Conservation (phyloP, 2,797 vertebrate species). For the Amblyraja radiata region DNA sequence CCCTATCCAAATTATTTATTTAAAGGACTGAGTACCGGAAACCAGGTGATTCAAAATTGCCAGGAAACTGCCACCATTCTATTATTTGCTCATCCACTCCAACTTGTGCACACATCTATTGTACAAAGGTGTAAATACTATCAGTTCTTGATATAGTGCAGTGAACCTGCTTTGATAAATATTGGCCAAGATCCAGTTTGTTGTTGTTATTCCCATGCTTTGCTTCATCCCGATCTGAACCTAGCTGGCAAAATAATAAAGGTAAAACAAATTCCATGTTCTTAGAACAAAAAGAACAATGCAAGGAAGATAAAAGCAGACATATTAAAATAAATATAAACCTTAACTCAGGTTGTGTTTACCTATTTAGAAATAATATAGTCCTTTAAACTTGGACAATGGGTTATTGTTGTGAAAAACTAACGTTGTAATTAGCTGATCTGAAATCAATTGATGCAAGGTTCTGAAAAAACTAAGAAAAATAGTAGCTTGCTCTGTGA, state of each 20-base stretch:
- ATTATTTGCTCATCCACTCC: too few relatives aligned
- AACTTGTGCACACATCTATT: background rate
- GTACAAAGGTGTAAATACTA: background rate
- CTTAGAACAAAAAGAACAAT: background rate
- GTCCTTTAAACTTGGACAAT: constrained; percentile 8
- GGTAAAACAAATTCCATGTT: background rate
- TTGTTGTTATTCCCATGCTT: background rate
- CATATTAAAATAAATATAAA: constrained; percentile 4
- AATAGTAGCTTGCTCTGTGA: background rate
- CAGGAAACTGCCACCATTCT: background rate
- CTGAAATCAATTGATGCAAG: background rate
- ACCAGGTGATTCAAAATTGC: background rate
- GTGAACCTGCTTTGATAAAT: background rate
- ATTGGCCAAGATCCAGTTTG: constrained; percentile 9
- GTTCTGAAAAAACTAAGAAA: background rate
- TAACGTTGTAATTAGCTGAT: background rate
- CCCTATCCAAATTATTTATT: background rate
- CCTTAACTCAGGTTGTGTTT: background rate
- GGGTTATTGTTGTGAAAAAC: background rate
- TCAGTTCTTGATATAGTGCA: background rate
- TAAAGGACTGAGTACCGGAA: background rate
- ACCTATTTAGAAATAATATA: background rate
- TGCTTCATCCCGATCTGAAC: constrained; percentile 5
- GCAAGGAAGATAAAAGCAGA: constrained; percentile 19
- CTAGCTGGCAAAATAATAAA: background rate